Conservation (phyloP, 2,797 vertebrate genomes). For the Arvicola amphibius region DNA sequence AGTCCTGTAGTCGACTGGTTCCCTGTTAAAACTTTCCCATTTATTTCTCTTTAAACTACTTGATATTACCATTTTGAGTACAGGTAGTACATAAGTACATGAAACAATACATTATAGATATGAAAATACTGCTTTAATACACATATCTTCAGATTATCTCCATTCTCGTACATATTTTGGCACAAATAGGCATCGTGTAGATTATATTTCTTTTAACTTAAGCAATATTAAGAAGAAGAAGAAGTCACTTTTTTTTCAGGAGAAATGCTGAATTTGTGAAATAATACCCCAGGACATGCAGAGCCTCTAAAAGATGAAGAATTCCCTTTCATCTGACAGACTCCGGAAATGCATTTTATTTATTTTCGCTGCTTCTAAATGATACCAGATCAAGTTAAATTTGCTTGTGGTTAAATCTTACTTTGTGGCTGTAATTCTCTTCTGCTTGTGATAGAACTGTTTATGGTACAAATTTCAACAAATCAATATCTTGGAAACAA, state of each 20-base stretch:
- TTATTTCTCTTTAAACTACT: not conserved
- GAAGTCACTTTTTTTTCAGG: conserved; percentile 2
- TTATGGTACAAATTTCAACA: not conserved
- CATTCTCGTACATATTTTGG: not conserved
- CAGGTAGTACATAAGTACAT: not conserved
- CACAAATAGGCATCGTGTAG: not conserved
- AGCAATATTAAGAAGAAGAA: not conserved
- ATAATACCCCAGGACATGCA: not conserved
- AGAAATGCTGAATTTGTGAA: conserved; percentile 60
- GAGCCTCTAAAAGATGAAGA: not conserved
- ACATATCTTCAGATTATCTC: not conserved
- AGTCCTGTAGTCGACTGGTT: not conserved
- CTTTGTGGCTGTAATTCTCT: not conserved
- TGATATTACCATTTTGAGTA: conserved; percentile 57
- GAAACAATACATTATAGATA: not conserved
- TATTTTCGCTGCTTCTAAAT: conserved; percentile 37
- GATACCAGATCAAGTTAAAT: conserved; percentile 37
- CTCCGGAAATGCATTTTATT: not conserved
- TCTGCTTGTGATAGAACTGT: conserved; percentile 4
- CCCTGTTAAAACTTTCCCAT: conserved; percentile 44
- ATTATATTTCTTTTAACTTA: conserved; percentile 24
- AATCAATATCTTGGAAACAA: conserved; percentile 30
- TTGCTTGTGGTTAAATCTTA: conserved; percentile 16
- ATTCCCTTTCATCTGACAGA: conserved; percentile 26
- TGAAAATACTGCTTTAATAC: not conserved